phyloP scores from a whole-genome alignment of 1,140 invertebrate species.

The Pachyrhynchus sulphureomaculatus region DNA sequence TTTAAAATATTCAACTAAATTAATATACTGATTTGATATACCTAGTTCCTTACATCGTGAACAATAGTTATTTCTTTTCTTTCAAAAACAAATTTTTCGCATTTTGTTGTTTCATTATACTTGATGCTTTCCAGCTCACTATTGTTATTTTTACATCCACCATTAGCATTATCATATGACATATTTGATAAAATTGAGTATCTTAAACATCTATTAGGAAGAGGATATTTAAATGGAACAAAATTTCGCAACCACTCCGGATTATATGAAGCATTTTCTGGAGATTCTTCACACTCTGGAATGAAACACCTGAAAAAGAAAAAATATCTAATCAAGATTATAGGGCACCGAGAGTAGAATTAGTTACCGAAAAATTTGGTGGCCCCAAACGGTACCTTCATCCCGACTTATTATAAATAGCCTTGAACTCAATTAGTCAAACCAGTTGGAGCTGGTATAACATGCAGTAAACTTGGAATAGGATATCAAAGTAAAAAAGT shows the following conservation, averaged over 20 bases:
- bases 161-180: not conserved
- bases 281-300: conserved; percentile 58
- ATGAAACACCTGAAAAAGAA: conserved; percentile 59
- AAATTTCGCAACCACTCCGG: conserved; percentile 57
- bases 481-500: too few species aligned
- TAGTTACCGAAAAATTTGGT: too few species aligned
- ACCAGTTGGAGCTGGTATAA: too few species aligned
- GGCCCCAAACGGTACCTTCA: too few species aligned
- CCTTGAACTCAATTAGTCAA: too few species aligned
- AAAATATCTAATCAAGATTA: conserved; percentile 27
- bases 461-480: too few species aligned
- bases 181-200: not conserved
- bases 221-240: conserved; percentile 48
- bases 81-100: conserved; percentile 54
- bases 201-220: conserved; percentile 36
- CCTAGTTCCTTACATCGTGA: conserved; percentile 43
- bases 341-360: too few species aligned
- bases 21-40: too few species aligned
- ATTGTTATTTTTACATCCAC: too few species aligned
- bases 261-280: conserved; percentile 46
- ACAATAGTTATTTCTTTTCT: conserved; percentile 52
- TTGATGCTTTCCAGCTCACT: too few species aligned
- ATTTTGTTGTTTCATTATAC: conserved; percentile 38
- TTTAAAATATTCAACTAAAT: too few species aligned
- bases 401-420: too few species aligned